These are phyloP conservation scores for Odontophorus gujanensis DNA, from an alignment of 2,113 vertebrate genomes.

Conservation along the genomic window DNA sequence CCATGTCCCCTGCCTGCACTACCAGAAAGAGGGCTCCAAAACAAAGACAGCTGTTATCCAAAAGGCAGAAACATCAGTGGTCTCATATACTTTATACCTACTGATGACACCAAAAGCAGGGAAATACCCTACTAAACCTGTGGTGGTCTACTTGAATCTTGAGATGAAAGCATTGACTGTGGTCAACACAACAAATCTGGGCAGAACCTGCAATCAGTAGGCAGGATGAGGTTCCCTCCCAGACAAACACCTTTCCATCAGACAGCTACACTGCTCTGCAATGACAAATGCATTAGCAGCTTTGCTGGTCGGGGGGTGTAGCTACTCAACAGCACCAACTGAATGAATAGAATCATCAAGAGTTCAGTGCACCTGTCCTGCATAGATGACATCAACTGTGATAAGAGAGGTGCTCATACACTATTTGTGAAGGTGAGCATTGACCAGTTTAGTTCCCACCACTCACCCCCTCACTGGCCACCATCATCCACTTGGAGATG, in stretches of 20 bases:
- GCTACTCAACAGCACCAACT: not conserved
- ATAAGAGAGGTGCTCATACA: not conserved
- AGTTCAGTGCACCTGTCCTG: not conserved
- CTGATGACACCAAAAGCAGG: not conserved
- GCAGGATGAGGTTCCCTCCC: not conserved
- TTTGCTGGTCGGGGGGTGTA: not conserved
- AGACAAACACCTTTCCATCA: not conserved
- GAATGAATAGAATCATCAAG: not conserved
- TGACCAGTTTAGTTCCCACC: not conserved
- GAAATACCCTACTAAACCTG: not conserved
- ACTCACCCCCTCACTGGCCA: not conserved
- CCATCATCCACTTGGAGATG: not conserved
- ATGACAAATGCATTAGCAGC: not conserved
- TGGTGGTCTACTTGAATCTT: not conserved
- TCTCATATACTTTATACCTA: not conserved
- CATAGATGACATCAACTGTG: not conserved
- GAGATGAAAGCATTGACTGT: not conserved
- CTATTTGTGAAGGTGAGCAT: not conserved
- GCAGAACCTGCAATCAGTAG: not conserved
- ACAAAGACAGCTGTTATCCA: not conserved
- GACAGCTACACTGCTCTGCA: not conserved
- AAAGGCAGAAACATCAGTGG: not conserved
- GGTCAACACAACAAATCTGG: not conserved
- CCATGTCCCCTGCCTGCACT: not conserved
- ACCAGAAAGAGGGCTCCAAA: not conserved